Conservation (phyloP, 2,113 vertebrate species). For the Rana temporaria region DNA sequence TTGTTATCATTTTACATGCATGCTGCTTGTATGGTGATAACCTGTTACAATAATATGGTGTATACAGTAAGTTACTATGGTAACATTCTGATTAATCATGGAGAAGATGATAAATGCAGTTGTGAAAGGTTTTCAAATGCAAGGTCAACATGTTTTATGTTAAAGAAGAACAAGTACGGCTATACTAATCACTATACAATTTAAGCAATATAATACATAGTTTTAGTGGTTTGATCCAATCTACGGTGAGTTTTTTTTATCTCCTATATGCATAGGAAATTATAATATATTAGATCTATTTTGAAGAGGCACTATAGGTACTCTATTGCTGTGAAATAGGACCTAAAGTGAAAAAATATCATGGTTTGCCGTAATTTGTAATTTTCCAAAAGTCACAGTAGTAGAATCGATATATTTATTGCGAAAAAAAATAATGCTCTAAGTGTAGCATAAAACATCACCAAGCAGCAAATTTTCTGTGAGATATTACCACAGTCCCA, state of each 20-base stretch:
- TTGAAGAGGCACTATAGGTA: no score
- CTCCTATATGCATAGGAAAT: no score
- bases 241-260: neutral
- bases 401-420: no score
- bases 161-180: slow-evolving; percentile 6
- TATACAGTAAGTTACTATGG: slow-evolving; percentile 18
- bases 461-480: no score
- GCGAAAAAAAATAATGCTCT: no score
- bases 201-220: slow-evolving; percentile 16
- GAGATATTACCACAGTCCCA: no score
- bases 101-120: slow-evolving; percentile 41
- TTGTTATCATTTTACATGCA: slow-evolving; percentile 4
- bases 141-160: slow-evolving; percentile 38
- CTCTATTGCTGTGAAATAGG: no score
- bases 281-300: no score
- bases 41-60: slow-evolving; percentile 22
- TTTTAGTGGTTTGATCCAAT: slow-evolving; percentile 10
- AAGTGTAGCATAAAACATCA: no score
- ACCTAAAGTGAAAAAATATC: no score
- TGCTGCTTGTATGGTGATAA: neutral
- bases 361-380: no score
- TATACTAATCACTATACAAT: neutral
- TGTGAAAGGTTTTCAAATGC: slow-evolving; percentile 21
- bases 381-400: no score
- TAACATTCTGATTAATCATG: slow-evolving; percentile 38